phyloP scores from a whole-genome alignment of 1,140 invertebrate species.

The Copidosoma floridanum region DNA sequence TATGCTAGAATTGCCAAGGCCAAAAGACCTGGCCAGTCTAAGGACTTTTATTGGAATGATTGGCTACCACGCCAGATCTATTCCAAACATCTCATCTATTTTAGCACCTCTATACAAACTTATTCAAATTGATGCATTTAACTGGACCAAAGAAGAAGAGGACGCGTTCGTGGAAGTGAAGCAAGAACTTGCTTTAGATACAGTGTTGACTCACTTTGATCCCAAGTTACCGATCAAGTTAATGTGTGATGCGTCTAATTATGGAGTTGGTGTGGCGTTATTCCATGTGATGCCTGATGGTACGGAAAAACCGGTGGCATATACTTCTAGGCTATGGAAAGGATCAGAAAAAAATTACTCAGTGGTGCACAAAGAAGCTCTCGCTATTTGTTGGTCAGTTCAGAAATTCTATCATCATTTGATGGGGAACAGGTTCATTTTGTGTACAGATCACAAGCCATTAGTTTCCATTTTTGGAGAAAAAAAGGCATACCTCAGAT shows the following conservation, averaged over 20 bases:
- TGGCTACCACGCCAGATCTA: constrained; percentile 54
- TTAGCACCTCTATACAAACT: constrained; percentile 38
- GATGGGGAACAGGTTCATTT: constrained; percentile 43
- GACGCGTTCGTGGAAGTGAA: constrained; percentile 38
- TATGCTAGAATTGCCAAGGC: neutral
- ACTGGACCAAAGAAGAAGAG: no score
- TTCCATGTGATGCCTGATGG: constrained; percentile 32
- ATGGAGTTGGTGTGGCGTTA: constrained; percentile 32
- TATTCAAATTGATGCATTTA: neutral
- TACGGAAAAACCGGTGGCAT: constrained; percentile 44
- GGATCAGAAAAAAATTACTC: constrained; percentile 52
- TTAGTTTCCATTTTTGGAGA: constrained; percentile 42
- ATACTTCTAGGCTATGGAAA: constrained; percentile 47
- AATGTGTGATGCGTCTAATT: constrained; percentile 36
- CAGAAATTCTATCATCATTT: constrained; percentile 58
- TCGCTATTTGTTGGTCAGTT: constrained; percentile 55
- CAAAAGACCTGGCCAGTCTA: constrained; percentile 39
- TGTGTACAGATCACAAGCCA: constrained; percentile 54
- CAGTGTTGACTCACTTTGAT: constrained; percentile 39
- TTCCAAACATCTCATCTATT: constrained; percentile 36
- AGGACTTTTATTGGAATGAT: constrained; percentile 53
- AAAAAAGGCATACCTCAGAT: constrained; percentile 38
- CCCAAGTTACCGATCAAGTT: constrained; percentile 32
- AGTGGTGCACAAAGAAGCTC: constrained; percentile 58
- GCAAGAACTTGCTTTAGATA: constrained; percentile 34